Base-by-base conservation (phyloP, 2,888 invertebrate species). In the Bursaphelenchus okinawaensis region DNA sequence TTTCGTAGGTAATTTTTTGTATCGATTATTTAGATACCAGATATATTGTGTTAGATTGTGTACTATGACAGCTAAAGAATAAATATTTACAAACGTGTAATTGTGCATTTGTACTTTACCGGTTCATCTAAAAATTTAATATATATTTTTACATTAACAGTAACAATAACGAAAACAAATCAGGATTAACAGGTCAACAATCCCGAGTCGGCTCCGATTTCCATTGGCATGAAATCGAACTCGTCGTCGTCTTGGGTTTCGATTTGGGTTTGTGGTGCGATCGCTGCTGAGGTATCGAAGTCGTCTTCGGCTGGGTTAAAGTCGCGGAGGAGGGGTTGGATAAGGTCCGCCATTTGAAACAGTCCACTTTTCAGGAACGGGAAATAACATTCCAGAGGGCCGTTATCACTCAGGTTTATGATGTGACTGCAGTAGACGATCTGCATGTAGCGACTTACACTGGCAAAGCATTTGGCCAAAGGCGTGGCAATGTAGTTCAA, bases 401-500 rank as follows among this genome's bases (percentile, higher is more conserved):
- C 50, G 4, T 29, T 50, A 8, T 20, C 19, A 24, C 22, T 6
- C 60, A 59, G 20, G 4, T 16, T 23, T 9, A 59, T n/a, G 28
- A 59, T 59, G 60, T 59, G 60, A 29, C 22, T 59, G 60, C 60
- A 59, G 51, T 59, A 59, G 9, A 59, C 60, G 23, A 59, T 59
- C 52, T 59, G 60, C 60, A 59, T 59, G 52, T 74, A 84, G 83
- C 84, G 79, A 61, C 84, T 81, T 4, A 85, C 74, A 28, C 83
- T 83, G 4, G 85, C 81, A 76, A 86, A 86, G 26, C 84, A 84
- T 65, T 71, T 67, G 52, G 78, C 79, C 12, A 80, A 74, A 0
- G 73, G 77, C 23, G 83, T 83, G 31, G 82, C 87, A 82, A 93
- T 93, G 0, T 89, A 88, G 62, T 89, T 87, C 22, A 96, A 86